Evolutionary conservation across 2,113 vertebrate species (phyloP).

Genomic region (Probosciger aterrimus): DNA sequence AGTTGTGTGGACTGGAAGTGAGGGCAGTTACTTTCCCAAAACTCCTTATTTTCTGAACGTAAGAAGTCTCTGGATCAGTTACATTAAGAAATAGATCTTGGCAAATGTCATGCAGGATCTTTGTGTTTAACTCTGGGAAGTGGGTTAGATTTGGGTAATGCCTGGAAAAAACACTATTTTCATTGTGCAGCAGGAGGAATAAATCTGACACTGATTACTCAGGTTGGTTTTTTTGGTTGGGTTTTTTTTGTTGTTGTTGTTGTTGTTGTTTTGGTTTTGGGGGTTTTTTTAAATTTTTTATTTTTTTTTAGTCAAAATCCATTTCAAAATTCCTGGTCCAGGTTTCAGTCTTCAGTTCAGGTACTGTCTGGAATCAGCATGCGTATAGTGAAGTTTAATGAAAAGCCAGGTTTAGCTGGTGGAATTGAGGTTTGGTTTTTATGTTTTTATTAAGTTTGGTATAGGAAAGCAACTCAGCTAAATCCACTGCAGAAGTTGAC

Average conservation of each 20-base stretch:
- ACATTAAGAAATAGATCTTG: neutral
- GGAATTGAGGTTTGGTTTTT: neutral
- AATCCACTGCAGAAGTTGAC: slow-evolving; percentile 9
- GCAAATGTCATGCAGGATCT: neutral
- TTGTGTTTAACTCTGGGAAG: neutral
- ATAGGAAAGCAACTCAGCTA: neutral
- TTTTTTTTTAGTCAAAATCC: neutral
- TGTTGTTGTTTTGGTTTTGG: no score
- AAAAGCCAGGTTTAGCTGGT: neutral
- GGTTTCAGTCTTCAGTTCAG: neutral
- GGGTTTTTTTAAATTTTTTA: neutral
- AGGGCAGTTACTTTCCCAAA: neutral
- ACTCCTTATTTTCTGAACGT: neutral
- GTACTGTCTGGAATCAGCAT: neutral
- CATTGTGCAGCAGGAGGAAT: neutral
- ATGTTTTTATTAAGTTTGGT: slow-evolving; percentile 28
- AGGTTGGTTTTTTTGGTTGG: neutral
- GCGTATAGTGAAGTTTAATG: neutral
- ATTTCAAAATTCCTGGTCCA: neutral
- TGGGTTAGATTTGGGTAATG: neutral
- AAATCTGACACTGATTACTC: neutral
- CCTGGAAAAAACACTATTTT: neutral
- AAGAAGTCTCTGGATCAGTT: neutral
- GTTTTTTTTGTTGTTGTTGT: neutral
- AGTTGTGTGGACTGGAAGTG: neutral